These are phyloP conservation scores for Lucifuga dentata DNA, from an alignment of 2,113 vertebrate genomes.

Conservation along the genomic window DNA sequence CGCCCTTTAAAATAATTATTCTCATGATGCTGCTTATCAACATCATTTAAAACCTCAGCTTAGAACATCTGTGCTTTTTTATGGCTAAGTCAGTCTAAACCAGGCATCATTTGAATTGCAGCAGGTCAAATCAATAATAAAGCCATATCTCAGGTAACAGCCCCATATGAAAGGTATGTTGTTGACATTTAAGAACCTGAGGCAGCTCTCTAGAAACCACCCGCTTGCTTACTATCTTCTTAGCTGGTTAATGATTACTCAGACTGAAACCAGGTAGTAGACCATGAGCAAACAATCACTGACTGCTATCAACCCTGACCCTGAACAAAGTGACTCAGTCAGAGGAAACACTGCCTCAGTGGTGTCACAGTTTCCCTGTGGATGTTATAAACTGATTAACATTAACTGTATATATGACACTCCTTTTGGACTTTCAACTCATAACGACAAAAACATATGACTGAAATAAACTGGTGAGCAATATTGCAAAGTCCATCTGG, in stretches of 20 bases:
- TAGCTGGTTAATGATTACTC: conserved; percentile 87
- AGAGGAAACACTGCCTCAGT: conserved; percentile 22
- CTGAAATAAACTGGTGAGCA: neutral
- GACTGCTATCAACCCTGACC: conserved; percentile 63
- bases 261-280: conserved; percentile 83
- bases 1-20: no score
- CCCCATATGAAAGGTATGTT: conserved; percentile 4
- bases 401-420: neutral
- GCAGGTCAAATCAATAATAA: conserved; percentile 44
- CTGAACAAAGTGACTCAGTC: conserved; percentile 56
- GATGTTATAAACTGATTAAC: conserved; percentile 29
- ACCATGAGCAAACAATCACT: conserved; percentile 67
- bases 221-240: conserved; percentile 48
- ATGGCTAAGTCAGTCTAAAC: neutral
- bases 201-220: conserved; percentile 65
- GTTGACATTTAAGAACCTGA: conserved; percentile 45
- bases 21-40: neutral
- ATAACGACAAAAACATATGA: conserved; percentile 35
- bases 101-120: conserved; percentile 21
- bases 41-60: neutral
- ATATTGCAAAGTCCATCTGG: neutral
- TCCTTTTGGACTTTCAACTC: conserved; percentile 56
- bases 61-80: neutral
- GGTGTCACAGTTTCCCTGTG: conserved; percentile 5
- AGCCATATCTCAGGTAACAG: conserved; percentile 6